Evolutionary conservation across 2,888 invertebrate genomes (phyloP).

Genomic region (Drosophila borborema): DNA sequence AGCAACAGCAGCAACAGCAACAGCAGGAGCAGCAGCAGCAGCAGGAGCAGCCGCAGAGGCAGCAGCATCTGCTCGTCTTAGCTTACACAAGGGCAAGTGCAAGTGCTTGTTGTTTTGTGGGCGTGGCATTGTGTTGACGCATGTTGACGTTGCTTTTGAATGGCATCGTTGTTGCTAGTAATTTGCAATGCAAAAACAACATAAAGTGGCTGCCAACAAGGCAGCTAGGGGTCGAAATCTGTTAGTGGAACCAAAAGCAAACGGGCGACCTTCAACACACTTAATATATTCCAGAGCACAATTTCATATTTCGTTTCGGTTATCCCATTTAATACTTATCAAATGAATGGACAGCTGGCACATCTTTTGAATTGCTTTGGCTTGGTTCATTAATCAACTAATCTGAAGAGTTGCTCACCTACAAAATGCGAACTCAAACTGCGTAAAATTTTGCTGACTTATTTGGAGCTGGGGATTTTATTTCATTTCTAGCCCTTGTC

Average conservation of each 20-base stretch:
- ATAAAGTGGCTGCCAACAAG: conserved; percentile 41
- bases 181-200: conserved; percentile 78
- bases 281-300: conserved; percentile 17
- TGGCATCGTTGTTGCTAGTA: conserved; percentile 47
- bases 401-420: neutral
- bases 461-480: neutral
- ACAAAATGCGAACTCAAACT: neutral
- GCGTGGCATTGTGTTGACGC: conserved; percentile 61
- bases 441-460: neutral
- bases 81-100: conserved; percentile 33
- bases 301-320: conserved; percentile 1
- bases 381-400: conserved; percentile 4
- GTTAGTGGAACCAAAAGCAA: no score
- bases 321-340: conserved; percentile 4
- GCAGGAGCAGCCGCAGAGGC: no score
- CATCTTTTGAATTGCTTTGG: neutral
- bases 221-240: conserved; percentile 9
- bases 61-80: conserved; percentile 1
- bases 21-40: no score
- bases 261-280: conserved; percentile 33
- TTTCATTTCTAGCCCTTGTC: conserved; percentile 48
- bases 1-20: conserved; percentile 18
- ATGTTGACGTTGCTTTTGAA: conserved; percentile 64
- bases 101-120: conserved; percentile 28
- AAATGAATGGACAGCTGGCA: neutral